These are phyloP conservation scores for Aelia acuminata DNA, from an alignment of 2,888 invertebrate species.

Conservation along the genomic window DNA sequence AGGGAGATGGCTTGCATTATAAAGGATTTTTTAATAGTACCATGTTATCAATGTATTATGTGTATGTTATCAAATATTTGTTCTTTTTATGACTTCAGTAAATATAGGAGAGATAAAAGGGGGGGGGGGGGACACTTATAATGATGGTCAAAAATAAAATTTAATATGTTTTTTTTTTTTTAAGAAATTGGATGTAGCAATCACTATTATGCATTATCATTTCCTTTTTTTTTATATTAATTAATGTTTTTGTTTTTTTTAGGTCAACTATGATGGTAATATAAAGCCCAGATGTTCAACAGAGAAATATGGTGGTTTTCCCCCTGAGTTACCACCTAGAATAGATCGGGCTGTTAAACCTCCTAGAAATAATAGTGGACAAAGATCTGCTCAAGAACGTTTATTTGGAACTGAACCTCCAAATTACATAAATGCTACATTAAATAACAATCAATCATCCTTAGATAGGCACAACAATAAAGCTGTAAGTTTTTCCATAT, in stretches of 20 bases:
- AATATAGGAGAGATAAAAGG: too few species aligned
- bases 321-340: constrained; percentile 88
- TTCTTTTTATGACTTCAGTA: too few species aligned
- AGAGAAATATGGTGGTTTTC: constrained; percentile 68
- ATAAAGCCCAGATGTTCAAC: constrained; percentile 66
- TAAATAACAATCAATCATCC: constrained; percentile 70
- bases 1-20: too few species aligned
- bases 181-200: not conserved
- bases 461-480: constrained; percentile 70
- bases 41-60: too few species aligned
- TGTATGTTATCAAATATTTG: too few species aligned
- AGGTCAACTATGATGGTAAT: constrained; percentile 66
- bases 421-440: constrained; percentile 73
- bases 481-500: constrained; percentile 64
- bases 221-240: constrained; percentile 14
- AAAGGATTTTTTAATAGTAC: too few species aligned
- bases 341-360: constrained; percentile 86
- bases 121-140: too few species aligned
- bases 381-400: constrained; percentile 79
- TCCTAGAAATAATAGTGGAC: constrained; percentile 70
- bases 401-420: constrained; percentile 74
- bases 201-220: not conserved
- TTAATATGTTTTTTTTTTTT: too few species aligned
- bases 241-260: constrained; percentile 58
- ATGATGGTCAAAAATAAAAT: too few species aligned